Evolutionary conservation across 2,113 vertebrate species (phyloP), one percentile per base, ranked within the genome.

Genomic region (Pyxicephalus adspersus): DNA sequence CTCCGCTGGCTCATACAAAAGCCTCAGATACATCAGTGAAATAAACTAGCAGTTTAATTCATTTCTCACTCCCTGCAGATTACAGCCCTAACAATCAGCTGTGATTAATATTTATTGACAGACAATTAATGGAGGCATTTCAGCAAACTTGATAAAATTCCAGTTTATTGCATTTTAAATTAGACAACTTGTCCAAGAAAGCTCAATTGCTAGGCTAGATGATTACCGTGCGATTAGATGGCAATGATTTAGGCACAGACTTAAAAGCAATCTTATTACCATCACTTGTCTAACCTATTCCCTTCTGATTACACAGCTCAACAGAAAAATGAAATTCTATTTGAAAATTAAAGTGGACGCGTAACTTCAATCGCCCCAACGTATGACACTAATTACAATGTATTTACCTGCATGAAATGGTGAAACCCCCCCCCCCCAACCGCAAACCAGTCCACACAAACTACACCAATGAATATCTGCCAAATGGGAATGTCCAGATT

Each of bases 351-450:
- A 75, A 65, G 28, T 64, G 26, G 31, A 58, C 13, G 19, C 58
- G 34, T 51, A 19, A 64, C 19, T 54, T 63, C 4, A 64, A 72
- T 57, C 34, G 71, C 11, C 29, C 20, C 20, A 60, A 11, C 20
- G 57, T 34, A 38, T 60, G 38, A 38, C 23, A 34, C 17, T 60
- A 58, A 74, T 38, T 31, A 38, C 17, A 52, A 29, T 34, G n/a
- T 74, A 61, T 83, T 88, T 87, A 91, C 87, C 87, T 91, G 86
- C 57, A 87, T 85, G 4, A 89, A 89, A 2, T 87, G 89, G 80
- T 85, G 85, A 66, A 88, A 91, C 0, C 23, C 22, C 22, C 58
- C 1, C 19, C 58, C 22, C 22, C 4, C 26, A 61, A 25, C 22
- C 19, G 9, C 55, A n/a, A 89, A 91, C 83, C 86, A 71, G 18